phyloP scores from a whole-genome alignment of 2,888 invertebrate genomes.

The Volucella inanis region DNA sequence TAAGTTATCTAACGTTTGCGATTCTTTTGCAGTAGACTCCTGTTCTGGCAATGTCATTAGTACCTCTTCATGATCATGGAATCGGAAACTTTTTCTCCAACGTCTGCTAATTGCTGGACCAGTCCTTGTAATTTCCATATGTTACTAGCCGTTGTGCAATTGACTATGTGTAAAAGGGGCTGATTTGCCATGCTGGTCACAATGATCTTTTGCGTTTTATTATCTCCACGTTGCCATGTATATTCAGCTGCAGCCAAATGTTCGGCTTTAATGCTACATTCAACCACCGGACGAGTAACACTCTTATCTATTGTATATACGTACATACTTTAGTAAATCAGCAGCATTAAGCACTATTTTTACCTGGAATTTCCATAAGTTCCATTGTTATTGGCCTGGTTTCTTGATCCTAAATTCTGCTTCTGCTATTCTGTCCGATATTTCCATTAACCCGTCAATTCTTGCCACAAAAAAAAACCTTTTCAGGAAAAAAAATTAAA shows the following conservation, averaged over 20 bases:
- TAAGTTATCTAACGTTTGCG: too few species aligned
- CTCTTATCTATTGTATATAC: too few species aligned
- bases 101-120: slow-evolving; percentile 53
- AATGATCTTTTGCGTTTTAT: slow-evolving; percentile 53
- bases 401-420: too few species aligned
- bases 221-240: slow-evolving; percentile 37
- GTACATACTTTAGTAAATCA: too few species aligned
- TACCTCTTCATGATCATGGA: slow-evolving; percentile 72
- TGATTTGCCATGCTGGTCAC: slow-evolving; percentile 51
- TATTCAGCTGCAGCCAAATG: slow-evolving; percentile 30
- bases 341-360: too few species aligned
- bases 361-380: too few species aligned
- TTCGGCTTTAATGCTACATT: background rate
- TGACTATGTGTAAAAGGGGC: slow-evolving; percentile 55
- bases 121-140: slow-evolving; percentile 45
- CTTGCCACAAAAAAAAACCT: background rate
- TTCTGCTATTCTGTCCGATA: too few species aligned
- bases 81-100: slow-evolving; percentile 62
- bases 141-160: slow-evolving; percentile 39
- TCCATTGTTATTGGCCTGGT: too few species aligned
- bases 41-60: too few species aligned
- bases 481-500: background rate
- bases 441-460: too few species aligned
- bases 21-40: too few species aligned
- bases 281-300: too few species aligned